These are phyloP conservation scores for Botia almorhae DNA, from an alignment of 2,797 vertebrate genomes.

Conservation along the genomic window DNA sequence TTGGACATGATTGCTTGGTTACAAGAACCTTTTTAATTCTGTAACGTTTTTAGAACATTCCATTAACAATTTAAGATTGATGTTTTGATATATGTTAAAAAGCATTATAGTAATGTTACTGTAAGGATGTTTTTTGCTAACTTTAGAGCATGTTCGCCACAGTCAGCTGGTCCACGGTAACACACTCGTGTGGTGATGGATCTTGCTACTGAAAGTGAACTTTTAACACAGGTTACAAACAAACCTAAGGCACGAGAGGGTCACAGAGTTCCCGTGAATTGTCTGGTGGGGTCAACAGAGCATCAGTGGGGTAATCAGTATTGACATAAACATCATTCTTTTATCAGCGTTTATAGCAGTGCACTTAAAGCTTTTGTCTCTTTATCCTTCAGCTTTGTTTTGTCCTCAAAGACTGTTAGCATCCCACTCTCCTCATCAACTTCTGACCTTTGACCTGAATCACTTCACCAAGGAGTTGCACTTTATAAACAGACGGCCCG, in stretches of 20 bases:
- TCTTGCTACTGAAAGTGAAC: conserved; percentile 28
- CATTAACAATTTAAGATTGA: too few species aligned
- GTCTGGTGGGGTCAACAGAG: conserved; percentile 5
- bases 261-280: conserved; percentile 13
- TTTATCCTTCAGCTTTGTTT: conserved; percentile 26
- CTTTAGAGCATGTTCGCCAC: too few species aligned
- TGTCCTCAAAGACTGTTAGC: conserved; percentile 29
- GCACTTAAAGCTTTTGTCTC: conserved; percentile 45
- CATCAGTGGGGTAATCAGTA: neutral
- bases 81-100: too few species aligned
- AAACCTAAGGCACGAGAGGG: conserved; percentile 24
- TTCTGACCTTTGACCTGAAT: conserved; percentile 62
- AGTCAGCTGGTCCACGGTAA: neutral
- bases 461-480: conserved; percentile 63
- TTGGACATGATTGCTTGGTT: too few species aligned
- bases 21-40: too few species aligned
- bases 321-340: conserved; percentile 27
- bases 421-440: neutral
- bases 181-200: neutral
- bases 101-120: too few species aligned
- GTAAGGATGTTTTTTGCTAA: too few species aligned
- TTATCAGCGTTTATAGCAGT: conserved; percentile 44
- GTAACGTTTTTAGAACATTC: too few species aligned
- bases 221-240: conserved; percentile 31
- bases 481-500: conserved; percentile 53